Evolutionary conservation across 2,113 vertebrate species (phyloP).

Genomic region (Nerophis lumbriciformis): DNA sequence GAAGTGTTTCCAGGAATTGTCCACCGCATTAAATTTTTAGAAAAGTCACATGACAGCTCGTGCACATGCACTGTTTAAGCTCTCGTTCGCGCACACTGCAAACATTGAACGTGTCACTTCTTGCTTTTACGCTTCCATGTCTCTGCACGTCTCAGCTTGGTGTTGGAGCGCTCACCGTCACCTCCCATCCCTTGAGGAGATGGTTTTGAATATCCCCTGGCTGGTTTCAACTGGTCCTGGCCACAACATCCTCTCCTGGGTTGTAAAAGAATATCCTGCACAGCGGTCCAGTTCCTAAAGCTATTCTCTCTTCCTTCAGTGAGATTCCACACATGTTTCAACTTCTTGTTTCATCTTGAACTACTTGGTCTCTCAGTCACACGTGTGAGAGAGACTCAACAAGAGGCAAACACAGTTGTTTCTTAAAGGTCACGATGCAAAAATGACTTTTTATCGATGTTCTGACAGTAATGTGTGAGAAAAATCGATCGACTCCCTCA

Average conservation of each 20-base stretch:
- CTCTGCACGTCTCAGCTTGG: background rate
- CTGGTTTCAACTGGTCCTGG: constrained; percentile 10
- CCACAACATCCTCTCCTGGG: constrained; percentile 19
- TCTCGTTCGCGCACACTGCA: background rate
- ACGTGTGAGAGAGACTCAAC: too few species aligned
- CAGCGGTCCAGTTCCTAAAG: background rate
- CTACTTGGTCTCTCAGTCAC: too few species aligned
- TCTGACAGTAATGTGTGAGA: too few species aligned
- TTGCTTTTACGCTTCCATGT: background rate
- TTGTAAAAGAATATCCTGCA: constrained; percentile 19
- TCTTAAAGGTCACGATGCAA: too few species aligned
- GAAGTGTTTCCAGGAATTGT: too few species aligned
- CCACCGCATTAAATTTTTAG: too few species aligned
- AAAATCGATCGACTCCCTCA: too few species aligned
- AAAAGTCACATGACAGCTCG: too few species aligned
- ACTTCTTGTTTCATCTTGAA: background rate
- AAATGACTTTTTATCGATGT: too few species aligned
- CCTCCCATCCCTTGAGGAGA: background rate
- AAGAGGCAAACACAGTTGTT: too few species aligned
- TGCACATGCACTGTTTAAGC: too few species aligned
- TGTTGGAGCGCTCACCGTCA: background rate
- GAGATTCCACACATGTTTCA: background rate
- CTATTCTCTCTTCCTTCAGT: background rate
- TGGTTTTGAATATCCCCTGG: background rate
- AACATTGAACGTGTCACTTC: too few species aligned